Conservation (phyloP, 2,888 invertebrate genomes). For the Pterostichus madidus region DNA sequence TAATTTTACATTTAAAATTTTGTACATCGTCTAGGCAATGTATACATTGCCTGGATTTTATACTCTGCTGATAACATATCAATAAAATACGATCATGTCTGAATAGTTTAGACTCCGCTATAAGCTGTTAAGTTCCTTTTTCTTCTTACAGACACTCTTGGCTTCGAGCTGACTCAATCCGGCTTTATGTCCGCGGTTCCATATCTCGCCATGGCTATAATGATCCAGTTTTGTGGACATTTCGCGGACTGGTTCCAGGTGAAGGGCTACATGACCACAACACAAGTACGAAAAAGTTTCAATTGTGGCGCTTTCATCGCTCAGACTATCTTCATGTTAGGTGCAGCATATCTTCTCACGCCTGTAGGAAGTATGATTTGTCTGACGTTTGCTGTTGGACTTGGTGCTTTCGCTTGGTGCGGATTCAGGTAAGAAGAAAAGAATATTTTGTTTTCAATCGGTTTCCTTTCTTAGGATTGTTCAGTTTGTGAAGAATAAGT, state of each 20-base stretch:
- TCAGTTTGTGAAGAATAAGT: too few species aligned
- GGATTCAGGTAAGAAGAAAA: slow-evolving; percentile 86
- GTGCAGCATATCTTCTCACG: slow-evolving; percentile 86
- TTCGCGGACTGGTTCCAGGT: slow-evolving; percentile 88
- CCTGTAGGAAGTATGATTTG: slow-evolving; percentile 87
- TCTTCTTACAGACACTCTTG: slow-evolving; percentile 82
- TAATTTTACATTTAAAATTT: too few species aligned
- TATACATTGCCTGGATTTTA: too few species aligned
- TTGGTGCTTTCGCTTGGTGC: slow-evolving; percentile 96
- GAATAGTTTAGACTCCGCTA: too few species aligned
- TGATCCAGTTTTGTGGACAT: slow-evolving; percentile 89
- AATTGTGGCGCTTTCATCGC: slow-evolving; percentile 86
- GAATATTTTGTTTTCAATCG: neutral
- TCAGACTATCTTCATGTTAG: slow-evolving; percentile 92
- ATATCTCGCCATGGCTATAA: slow-evolving; percentile 92
- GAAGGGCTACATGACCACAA: slow-evolving; percentile 84
- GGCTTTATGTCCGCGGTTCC: slow-evolving; percentile 93
- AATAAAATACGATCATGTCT: too few species aligned
- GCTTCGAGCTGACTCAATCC: slow-evolving; percentile 87
- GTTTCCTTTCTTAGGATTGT: too few species aligned
- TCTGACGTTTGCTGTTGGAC: slow-evolving; percentile 92
- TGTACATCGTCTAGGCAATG: too few species aligned
- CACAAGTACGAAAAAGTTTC: slow-evolving; percentile 84
- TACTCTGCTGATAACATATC: too few species aligned
- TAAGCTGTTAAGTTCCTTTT: neutral